Base-by-base conservation (phyloP, 2,113 vertebrate species). In the Orthochromis malagaraziensis region DNA sequence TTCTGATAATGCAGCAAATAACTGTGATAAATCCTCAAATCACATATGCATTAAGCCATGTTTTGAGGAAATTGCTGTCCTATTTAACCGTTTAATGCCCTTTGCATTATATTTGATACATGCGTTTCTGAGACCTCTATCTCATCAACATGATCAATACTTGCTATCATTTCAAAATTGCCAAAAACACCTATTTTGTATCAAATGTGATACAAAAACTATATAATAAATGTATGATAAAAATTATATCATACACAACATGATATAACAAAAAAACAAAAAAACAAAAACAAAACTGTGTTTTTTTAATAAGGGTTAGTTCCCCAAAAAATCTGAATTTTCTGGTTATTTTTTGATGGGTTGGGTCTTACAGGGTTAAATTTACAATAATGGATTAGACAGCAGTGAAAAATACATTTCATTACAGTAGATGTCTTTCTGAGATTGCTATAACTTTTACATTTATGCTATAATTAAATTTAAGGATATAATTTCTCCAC, bases 291-390 rank as follows among this genome's bases (percentile, higher is more conserved):
- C 13, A 29, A 57, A 16, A 58, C 13, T 16, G 5, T 0, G 31
- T 1, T 7, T 14, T 55, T 7, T 14, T 6, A 6, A 2, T 57
- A 57, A 3, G 12, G 24, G 55, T 16, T 5, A 60, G 8, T 60
- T 60, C 2, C 14, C 3, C 0, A 0, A 17, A 17, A 60, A 60
- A 60, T 60, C 29, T 0, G 57, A 10, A 60, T 19, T 60, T 60
- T 33, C 57, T 19, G 8, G 3, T 33, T 60, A 60, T 60, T 33
- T 60, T 60, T 60, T 60, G 2, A 33, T 60, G 26, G 14, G 0
- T 0, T 60, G 29, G 57, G 0, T 33, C 29, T 0, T 33, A 60
- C 57, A 60, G 16, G 14, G 29, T 60, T 60, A 33, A 60, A 63
- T 33, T 35, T 35, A 11, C 58, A 35, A 63, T 35, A 35, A 63